phyloP scores from a whole-genome alignment of 1,140 invertebrate genomes.

The Ostrea denselamellosa region DNA sequence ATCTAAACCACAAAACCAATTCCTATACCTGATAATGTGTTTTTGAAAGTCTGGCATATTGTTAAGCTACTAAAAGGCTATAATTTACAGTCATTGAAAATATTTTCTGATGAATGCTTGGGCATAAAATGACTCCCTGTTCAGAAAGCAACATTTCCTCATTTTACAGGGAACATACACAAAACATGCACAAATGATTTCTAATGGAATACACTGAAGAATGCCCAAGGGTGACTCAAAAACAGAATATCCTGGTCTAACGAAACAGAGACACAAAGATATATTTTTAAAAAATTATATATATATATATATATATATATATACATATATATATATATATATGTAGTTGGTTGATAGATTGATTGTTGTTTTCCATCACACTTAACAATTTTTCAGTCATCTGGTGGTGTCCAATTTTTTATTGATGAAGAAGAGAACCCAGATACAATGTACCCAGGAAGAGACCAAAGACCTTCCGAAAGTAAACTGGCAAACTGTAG shows the following conservation, averaged over 20 bases:
- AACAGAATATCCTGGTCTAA: neutral
- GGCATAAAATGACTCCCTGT: neutral
- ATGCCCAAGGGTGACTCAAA: neutral
- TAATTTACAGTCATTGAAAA: conserved; percentile 8
- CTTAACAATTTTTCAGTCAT: too few species aligned
- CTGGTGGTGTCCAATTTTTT: too few species aligned
- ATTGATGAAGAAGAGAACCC: too few species aligned
- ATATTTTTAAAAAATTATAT: too few species aligned
- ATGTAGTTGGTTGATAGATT: too few species aligned
- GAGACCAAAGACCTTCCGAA: too few species aligned
- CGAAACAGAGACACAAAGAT: neutral
- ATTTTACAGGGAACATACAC: neutral
- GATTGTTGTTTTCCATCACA: too few species aligned
- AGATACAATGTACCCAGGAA: too few species aligned
- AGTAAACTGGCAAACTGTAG: too few species aligned
- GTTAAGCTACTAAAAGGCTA: neutral
- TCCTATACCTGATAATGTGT: neutral
- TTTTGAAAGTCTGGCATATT: conserved; percentile 18
- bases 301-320: too few species aligned
- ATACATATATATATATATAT: too few species aligned
- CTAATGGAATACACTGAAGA: neutral
- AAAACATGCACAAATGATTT: neutral
- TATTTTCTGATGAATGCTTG: neutral
- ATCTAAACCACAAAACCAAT: conserved; percentile 26
- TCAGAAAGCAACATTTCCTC: neutral